These are phyloP conservation scores for Anastatus disparis DNA, from an alignment of 1,140 invertebrate genomes.

Conservation along the genomic window DNA sequence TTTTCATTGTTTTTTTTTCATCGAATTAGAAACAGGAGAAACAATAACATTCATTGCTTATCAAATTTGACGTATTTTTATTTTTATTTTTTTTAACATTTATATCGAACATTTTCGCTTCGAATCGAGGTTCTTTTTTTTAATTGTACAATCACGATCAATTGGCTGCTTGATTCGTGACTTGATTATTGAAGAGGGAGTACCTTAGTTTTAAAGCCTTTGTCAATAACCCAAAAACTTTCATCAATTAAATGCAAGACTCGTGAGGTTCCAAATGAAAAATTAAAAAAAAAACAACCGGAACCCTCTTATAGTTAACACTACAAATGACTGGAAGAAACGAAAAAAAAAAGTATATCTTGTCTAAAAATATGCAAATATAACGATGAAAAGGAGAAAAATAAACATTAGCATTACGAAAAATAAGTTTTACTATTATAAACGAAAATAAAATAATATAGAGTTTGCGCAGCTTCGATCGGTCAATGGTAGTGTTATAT, in stretches of 20 bases:
- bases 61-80: conserved; percentile 36
- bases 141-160: conserved; percentile 14
- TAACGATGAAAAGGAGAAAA: conserved; percentile 6
- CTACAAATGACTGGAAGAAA: conserved; percentile 17
- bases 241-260: conserved; percentile 34
- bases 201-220: conserved; percentile 26
- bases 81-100: conserved; percentile 28
- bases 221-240: conserved; percentile 4
- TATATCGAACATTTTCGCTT: conserved; percentile 40
- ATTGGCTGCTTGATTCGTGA: conserved; percentile 20
- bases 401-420: neutral
- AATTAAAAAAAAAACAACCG: no score
- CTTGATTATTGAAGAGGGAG: conserved; percentile 29
- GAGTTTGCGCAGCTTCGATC: conserved; percentile 11
- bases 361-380: conserved; percentile 6
- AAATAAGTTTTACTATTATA: neutral
- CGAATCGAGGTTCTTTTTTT: conserved; percentile 17
- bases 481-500: neutral
- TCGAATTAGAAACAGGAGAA: conserved; percentile 37
- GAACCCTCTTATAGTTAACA: neutral
- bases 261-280: neutral
- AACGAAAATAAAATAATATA: neutral
- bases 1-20: conserved; percentile 21
- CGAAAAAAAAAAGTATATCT: neutral
- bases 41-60: conserved; percentile 37